A percentile compares a stretch with the other conserved stretches of the same genome.
Evolutionary conservation across 1,140 invertebrate species (phyloP).

Genomic region (Trissolcus basalis): DNA sequence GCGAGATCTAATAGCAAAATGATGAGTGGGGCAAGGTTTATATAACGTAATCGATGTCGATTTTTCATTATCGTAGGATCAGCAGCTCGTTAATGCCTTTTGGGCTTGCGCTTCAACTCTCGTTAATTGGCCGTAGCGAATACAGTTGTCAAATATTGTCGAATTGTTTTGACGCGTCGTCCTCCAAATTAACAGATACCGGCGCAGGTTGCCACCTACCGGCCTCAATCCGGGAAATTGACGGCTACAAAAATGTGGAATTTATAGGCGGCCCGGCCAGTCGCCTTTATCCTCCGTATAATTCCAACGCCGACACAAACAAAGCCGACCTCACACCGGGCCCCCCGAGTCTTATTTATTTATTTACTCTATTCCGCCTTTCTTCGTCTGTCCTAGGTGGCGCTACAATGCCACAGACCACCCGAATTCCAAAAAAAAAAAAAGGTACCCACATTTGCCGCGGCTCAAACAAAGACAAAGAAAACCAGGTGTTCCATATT

Average conservation of each 20-base stretch:
- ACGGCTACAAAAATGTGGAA: slow-evolving; percentile 54
- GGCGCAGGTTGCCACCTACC: slow-evolving; percentile 41
- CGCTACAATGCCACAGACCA: slow-evolving; percentile 43
- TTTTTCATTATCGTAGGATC: slow-evolving; percentile 20
- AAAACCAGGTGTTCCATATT: neutral
- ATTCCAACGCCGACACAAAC: slow-evolving; percentile 47
- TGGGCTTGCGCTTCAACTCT: neutral
- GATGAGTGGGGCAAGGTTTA: no score
- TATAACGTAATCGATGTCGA: slow-evolving; percentile 4
- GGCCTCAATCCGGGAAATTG: slow-evolving; percentile 38
- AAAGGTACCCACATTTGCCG: slow-evolving; percentile 4
- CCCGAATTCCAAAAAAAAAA: slow-evolving; percentile 12
- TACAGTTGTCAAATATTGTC: slow-evolving; percentile 52
- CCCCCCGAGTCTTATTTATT: slow-evolving; percentile 35
- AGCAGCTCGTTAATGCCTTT: slow-evolving; percentile 15
- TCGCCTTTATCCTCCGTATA: slow-evolving; percentile 47
- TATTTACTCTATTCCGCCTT: slow-evolving; percentile 44
- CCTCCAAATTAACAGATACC: slow-evolving; percentile 36
- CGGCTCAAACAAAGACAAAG: neutral
- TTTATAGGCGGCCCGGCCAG: slow-evolving; percentile 44
- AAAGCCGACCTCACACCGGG: slow-evolving; percentile 47
- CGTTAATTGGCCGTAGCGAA: slow-evolving; percentile 40
- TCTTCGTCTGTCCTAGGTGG: slow-evolving; percentile 45
- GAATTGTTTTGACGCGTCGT: slow-evolving; percentile 47
- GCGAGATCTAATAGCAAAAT: no score